Evolutionary conservation across 2,113 vertebrate genomes (phyloP).

Genomic region (Galeopterus variegatus): DNA sequence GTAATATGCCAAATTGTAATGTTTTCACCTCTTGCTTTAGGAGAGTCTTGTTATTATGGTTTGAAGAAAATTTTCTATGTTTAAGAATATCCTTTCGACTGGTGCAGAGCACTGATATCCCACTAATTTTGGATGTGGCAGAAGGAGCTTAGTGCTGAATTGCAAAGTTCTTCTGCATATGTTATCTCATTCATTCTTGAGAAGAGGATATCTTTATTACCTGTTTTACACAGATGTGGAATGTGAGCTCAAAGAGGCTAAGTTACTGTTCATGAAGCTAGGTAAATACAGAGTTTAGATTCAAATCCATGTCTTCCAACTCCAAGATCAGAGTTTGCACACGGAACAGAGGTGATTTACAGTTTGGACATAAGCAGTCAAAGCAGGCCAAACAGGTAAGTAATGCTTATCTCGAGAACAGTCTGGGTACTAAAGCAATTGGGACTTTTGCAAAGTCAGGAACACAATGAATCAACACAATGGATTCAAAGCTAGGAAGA

Average conservation of each 20-base stretch:
- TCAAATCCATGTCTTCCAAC: background rate
- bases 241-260: background rate
- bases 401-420: background rate
- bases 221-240: background rate
- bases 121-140: background rate
- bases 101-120: background rate
- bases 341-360: background rate
- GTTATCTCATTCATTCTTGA: background rate
- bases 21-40: constrained; percentile 16
- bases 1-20: constrained; percentile 39
- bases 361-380: background rate
- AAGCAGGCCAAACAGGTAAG: background rate
- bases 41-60: background rate
- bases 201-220: background rate
- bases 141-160: background rate
- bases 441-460: background rate
- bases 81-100: background rate
- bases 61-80: background rate
- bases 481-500: background rate
- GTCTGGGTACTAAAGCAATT: background rate
- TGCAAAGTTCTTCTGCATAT: background rate
- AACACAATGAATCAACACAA: no score
- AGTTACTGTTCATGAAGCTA: background rate
- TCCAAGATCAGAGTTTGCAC: background rate
- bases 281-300: background rate